phyloP scores from a whole-genome alignment of 2,113 vertebrate genomes.

The Dipodomys stephensi region DNA sequence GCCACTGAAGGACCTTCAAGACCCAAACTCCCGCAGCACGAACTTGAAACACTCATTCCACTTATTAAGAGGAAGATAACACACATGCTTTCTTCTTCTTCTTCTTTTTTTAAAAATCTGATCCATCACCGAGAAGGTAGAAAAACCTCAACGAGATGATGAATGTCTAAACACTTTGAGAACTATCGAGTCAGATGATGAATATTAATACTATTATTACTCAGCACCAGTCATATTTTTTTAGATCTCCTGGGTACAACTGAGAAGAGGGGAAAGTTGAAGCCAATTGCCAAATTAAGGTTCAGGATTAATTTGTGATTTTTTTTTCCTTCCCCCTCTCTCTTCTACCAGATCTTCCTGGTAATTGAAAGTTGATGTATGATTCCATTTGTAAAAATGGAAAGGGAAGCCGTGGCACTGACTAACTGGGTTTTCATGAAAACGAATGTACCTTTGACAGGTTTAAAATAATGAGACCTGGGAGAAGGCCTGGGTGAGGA shows the following conservation, averaged over 20 bases:
- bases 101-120: no score
- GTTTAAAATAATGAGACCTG: constrained; percentile 54
- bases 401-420: constrained; percentile 44
- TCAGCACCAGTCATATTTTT: background rate
- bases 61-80: background rate
- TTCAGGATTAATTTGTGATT: constrained; percentile 20
- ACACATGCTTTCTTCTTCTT: background rate
- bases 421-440: constrained; percentile 57
- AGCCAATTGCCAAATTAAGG: constrained; percentile 23
- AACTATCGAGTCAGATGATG: background rate
- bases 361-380: constrained; percentile 70
- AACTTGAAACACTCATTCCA: background rate
- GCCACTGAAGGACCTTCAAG: background rate
- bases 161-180: constrained; percentile 42
- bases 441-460: constrained; percentile 46
- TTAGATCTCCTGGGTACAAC: background rate
- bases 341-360: background rate
- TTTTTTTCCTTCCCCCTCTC: background rate
- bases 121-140: background rate
- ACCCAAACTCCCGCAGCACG: background rate
- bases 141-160: constrained; percentile 29
- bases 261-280: background rate
- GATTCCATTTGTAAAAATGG: constrained; percentile 70
- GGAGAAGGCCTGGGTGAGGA: background rate
- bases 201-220: constrained; percentile 70